Evolutionary conservation across 1,140 invertebrate species (phyloP).

Genomic region (Scaptomyza pallida): DNA sequence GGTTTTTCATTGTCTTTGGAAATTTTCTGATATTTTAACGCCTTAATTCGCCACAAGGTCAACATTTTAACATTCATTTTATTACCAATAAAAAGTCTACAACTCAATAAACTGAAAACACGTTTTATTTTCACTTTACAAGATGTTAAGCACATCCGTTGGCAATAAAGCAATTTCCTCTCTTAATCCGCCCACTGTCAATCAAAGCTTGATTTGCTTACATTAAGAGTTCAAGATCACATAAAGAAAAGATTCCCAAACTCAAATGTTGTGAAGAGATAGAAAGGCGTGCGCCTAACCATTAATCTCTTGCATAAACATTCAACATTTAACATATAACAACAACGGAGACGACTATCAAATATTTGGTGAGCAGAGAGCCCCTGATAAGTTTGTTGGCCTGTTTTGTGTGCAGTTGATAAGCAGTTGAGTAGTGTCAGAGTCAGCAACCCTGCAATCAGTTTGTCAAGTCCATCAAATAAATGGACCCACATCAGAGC

Average conservation of each 20-base stretch:
- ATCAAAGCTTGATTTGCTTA: constrained; percentile 60
- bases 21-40: neutral
- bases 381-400: constrained; percentile 56
- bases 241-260: constrained; percentile 9
- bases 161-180: constrained; percentile 43
- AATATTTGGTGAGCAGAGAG: constrained; percentile 65
- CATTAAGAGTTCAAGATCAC: constrained; percentile 64
- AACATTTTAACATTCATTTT: constrained; percentile 8
- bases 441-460: constrained; percentile 53
- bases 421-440: constrained; percentile 23
- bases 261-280: constrained; percentile 25
- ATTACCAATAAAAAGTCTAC: neutral
- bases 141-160: constrained; percentile 48
- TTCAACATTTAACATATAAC: constrained; percentile 41
- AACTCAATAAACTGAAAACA: neutral
- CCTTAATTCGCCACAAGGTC: constrained; percentile 2
- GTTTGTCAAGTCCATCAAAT: constrained; percentile 43
- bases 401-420: constrained; percentile 45
- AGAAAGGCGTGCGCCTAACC: constrained; percentile 72
- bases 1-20: constrained; percentile 11
- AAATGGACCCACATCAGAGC: constrained; percentile 56
- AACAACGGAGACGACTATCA: constrained; percentile 55
- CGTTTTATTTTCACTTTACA: constrained; percentile 24
- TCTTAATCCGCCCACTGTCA: constrained; percentile 37
- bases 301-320: constrained; percentile 80